Evolutionary conservation across 2,888 invertebrate species (phyloP).

Genomic region (Pasiphila rectangulata): DNA sequence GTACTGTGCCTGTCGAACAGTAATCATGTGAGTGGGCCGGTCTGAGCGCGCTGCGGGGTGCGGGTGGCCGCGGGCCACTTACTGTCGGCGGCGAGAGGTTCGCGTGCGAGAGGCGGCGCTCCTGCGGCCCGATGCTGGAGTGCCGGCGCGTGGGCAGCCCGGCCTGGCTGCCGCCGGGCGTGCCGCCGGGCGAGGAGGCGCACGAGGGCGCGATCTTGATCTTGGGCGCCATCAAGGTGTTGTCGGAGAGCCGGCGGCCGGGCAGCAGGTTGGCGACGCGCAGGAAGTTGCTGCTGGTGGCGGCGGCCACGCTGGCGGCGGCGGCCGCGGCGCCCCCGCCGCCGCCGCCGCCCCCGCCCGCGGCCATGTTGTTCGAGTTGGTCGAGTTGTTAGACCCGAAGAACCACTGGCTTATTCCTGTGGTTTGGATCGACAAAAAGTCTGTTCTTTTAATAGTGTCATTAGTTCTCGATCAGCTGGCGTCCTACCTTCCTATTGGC

Average conservation of each 20-base stretch:
- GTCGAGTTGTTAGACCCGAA: slow-evolving; percentile 91
- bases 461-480: not conserved
- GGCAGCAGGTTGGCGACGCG: slow-evolving; percentile 91
- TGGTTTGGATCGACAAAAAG: slow-evolving; percentile 9
- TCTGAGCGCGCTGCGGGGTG: not conserved
- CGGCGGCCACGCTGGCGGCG: not conserved
- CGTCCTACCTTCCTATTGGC: slow-evolving; percentile 17
- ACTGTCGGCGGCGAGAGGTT: slow-evolving; percentile 95
- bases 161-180: slow-evolving; percentile 83
- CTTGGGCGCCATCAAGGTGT: slow-evolving; percentile 94
- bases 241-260: slow-evolving; percentile 93
- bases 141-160: slow-evolving; percentile 93
- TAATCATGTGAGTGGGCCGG: slow-evolving; percentile 32
- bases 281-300: slow-evolving; percentile 84
- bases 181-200: slow-evolving; percentile 89
- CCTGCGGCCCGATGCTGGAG: slow-evolving; percentile 95
- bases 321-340: slow-evolving; percentile 13
- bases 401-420: slow-evolving; percentile 88
- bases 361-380: slow-evolving; percentile 75
- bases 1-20: slow-evolving; percentile 81
- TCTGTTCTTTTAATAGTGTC: slow-evolving; percentile 11
- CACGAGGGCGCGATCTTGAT: slow-evolving; percentile 94
- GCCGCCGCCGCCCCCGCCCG: slow-evolving; percentile 14
- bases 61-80: slow-evolving; percentile 61
- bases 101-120: slow-evolving; percentile 90